phyloP scores from a whole-genome alignment of 2,113 vertebrate genomes.

The Cepphus grylle region DNA sequence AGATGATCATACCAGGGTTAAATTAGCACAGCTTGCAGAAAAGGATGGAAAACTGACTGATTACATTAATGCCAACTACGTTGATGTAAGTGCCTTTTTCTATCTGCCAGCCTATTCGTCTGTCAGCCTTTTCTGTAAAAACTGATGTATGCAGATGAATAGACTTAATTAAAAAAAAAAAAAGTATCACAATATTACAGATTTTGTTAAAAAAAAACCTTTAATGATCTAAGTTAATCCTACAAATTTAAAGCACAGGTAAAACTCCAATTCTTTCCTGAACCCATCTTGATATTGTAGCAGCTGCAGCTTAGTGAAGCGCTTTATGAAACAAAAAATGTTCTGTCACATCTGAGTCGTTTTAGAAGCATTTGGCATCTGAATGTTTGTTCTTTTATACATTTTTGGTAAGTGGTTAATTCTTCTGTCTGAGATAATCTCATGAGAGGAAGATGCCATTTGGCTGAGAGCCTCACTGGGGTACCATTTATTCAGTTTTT shows the following conservation, averaged over 20 bases:
- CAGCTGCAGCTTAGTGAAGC: not conserved
- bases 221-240: not conserved
- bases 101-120: not conserved
- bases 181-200: not conserved
- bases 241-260: not conserved
- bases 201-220: not conserved
- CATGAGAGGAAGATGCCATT: not conserved
- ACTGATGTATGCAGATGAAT: not conserved
- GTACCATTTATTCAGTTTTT: not conserved
- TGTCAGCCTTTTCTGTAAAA: not conserved
- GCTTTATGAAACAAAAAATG: not conserved
- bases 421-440: not conserved
- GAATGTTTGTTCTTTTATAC: not conserved
- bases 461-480: not conserved
- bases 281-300: not conserved
- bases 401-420: not conserved
- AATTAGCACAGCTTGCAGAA: constrained; percentile 80
- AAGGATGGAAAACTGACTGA: constrained; percentile 87
- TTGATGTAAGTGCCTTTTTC: constrained; percentile 84
- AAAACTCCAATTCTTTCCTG: not conserved
- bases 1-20: constrained; percentile 96
- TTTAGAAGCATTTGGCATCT: not conserved
- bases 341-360: not conserved
- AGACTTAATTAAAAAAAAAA: not conserved
- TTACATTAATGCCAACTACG: constrained; percentile 96